Evolutionary conservation across 2,113 vertebrate species (phyloP).

Genomic region (Talpa occidentalis): DNA sequence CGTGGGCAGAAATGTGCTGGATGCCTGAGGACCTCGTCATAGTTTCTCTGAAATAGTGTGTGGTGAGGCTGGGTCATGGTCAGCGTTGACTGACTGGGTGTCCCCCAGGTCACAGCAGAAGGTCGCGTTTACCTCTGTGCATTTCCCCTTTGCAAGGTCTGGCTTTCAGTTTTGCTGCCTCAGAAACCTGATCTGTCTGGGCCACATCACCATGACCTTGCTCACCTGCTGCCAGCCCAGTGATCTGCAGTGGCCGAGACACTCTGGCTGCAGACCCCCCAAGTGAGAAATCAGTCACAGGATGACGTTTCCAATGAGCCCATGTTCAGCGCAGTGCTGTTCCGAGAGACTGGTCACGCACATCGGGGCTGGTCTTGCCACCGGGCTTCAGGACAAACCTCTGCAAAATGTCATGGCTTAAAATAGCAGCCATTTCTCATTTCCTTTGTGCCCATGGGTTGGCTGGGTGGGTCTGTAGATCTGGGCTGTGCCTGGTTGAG

Average conservation of each 20-base stretch:
- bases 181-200: conserved; percentile 31
- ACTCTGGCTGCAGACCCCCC: background rate
- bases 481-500: background rate
- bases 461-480: background rate
- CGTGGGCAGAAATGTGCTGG: background rate
- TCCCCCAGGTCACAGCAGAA: background rate
- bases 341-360: too few species aligned
- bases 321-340: background rate
- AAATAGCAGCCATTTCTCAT: background rate
- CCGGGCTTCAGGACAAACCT: background rate
- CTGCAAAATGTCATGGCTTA: background rate
- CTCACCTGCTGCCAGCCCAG: background rate
- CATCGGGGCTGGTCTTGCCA: background rate
- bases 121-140: background rate
- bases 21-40: background rate
- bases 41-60: background rate
- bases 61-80: background rate
- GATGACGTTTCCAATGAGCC: background rate
- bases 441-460: background rate
- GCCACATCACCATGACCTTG: background rate
- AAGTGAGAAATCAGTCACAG: background rate
- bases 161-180: conserved; percentile 13
- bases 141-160: background rate
- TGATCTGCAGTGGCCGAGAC: background rate
- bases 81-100: background rate